Conservation (phyloP, 1,140 invertebrate species). For the Zaprionus nigranus region DNA sequence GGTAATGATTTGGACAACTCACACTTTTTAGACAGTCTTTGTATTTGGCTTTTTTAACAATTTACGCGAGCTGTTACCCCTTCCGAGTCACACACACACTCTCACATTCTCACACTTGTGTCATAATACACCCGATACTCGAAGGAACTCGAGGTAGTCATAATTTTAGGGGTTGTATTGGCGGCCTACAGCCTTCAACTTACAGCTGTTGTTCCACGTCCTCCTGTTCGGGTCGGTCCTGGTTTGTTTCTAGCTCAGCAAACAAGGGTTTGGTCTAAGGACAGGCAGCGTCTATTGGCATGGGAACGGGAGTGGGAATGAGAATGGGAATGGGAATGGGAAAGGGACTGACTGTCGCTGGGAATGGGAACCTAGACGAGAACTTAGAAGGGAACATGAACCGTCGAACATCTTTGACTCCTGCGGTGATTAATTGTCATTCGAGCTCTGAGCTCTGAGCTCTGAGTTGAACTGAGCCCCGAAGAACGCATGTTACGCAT, state of each 20-base stretch:
- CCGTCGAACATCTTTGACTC: constrained; percentile 76
- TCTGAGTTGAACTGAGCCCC: constrained; percentile 12
- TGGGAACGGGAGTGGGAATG: constrained; percentile 52
- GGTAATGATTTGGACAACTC: constrained; percentile 68
- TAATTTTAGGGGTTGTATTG: constrained; percentile 80
- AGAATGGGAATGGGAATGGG: constrained; percentile 2
- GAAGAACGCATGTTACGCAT: constrained; percentile 41
- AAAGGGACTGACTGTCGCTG: background rate
- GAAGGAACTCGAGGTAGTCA: constrained; percentile 47
- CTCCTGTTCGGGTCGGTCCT: background rate
- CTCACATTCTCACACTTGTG: constrained; percentile 49
- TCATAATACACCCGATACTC: constrained; percentile 28
- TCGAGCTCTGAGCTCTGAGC: constrained; percentile 28
- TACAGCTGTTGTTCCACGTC: constrained; percentile 68
- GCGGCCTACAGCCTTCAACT: constrained; percentile 29
- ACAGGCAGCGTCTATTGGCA: constrained; percentile 48
- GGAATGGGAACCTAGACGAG: constrained; percentile 14
- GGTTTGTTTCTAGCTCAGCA: constrained; percentile 53
- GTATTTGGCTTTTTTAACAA: constrained; percentile 71
- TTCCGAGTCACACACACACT: constrained; percentile 52
- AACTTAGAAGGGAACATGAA: constrained; percentile 24
- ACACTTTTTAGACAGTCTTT: constrained; percentile 58
- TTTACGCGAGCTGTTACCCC: constrained; percentile 77
- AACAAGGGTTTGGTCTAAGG: constrained; percentile 71
- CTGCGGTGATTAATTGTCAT: constrained; percentile 82